phyloP scores from a whole-genome alignment of 2,797 vertebrate species.

The Lycodopsis pacificus region DNA sequence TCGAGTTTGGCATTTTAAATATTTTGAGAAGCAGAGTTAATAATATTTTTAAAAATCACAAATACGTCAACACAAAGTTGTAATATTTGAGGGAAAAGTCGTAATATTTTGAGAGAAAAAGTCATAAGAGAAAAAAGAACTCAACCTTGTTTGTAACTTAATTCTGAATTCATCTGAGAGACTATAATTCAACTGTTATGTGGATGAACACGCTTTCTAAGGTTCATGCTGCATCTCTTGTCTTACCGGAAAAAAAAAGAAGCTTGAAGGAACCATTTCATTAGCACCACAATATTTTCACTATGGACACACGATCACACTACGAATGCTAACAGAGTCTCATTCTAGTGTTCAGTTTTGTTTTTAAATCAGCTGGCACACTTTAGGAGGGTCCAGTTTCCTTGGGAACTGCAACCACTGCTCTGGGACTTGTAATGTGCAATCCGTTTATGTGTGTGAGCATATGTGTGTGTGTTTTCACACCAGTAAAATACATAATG shows the following conservation, averaged over 20 bases:
- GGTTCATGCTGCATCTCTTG: not conserved
- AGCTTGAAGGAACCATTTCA: not conserved
- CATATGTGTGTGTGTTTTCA: conserved; percentile 40
- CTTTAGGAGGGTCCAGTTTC: conserved; percentile 57
- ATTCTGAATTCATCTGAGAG: not conserved
- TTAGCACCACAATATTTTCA: conserved; percentile 14
- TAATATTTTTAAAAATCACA: not conserved
- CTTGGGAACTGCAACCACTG: conserved; percentile 63
- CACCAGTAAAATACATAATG: conserved; percentile 1
- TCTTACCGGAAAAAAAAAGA: not conserved
- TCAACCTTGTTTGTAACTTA: not conserved
- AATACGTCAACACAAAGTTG: not conserved
- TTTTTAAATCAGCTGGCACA: conserved; percentile 39
- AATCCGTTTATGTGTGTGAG: not conserved
- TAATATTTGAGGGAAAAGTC: not conserved
- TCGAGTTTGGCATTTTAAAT: not conserved
- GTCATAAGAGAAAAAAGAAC: not conserved
- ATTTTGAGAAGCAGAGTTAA: not conserved
- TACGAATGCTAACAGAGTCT: conserved; percentile 22
- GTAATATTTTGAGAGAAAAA: not conserved
- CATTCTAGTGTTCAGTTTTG: conserved; percentile 16
- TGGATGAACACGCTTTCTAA: not conserved
- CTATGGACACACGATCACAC: conserved; percentile 4
- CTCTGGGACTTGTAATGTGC: conserved; percentile 48
- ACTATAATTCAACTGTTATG: not conserved